A percentile compares a stretch with the other conserved stretches of the same genome.
phyloP scores from a whole-genome alignment of 1,140 invertebrate species.

The Solenopsis fugax region DNA sequence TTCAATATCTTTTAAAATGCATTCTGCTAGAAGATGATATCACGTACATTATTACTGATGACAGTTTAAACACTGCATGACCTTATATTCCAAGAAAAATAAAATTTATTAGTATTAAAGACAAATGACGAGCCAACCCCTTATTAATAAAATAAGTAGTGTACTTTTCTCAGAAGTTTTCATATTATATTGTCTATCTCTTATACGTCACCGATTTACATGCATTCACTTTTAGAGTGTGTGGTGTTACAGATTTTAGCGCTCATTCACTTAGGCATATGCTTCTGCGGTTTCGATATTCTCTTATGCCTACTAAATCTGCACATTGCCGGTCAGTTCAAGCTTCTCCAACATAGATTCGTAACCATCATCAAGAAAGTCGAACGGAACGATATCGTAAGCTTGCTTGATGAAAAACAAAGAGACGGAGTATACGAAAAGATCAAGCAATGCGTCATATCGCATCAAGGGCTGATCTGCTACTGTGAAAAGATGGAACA shows the following conservation, averaged over 20 bases:
- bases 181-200: too few species aligned
- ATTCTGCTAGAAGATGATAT: too few species aligned
- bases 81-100: too few species aligned
- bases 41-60: too few species aligned
- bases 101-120: too few species aligned
- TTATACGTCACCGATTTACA: background rate
- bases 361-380: conserved; percentile 23
- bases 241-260: conserved; percentile 39
- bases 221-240: background rate
- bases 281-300: conserved; percentile 68
- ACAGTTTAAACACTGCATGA: too few species aligned
- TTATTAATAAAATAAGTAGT: too few species aligned
- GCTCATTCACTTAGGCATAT: conserved; percentile 55
- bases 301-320: conserved; percentile 66
- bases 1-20: too few species aligned
- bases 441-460: conserved; percentile 63
- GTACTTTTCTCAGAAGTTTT: too few species aligned
- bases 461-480: conserved; percentile 59
- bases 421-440: background rate
- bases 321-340: conserved; percentile 68
- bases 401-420: background rate
- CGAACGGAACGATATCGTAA: background rate
- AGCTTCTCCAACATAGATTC: conserved; percentile 67
- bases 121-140: too few species aligned
- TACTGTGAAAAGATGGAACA: conserved; percentile 59